These are phyloP conservation scores for Pitta sordida DNA, from an alignment of 2,113 vertebrate species.

Conservation along the genomic window DNA sequence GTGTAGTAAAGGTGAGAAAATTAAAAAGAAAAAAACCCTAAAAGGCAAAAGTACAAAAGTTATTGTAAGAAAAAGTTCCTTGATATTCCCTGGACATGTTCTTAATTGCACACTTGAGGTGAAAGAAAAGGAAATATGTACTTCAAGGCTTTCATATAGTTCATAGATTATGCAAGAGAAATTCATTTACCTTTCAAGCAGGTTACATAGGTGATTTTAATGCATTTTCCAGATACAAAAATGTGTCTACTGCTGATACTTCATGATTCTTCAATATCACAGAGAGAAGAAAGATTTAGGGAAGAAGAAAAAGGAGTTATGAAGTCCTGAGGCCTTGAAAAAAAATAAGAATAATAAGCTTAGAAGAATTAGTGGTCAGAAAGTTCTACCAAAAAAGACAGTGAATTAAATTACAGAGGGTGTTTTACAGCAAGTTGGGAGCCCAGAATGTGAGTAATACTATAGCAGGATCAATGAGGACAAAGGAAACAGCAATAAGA, in stretches of 20 bases:
- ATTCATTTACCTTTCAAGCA: neutral
- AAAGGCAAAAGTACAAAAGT: neutral
- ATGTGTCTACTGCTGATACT: neutral
- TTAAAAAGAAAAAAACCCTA: neutral
- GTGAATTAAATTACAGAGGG: neutral
- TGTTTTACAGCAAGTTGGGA: conserved; percentile 3
- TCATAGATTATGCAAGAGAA: neutral
- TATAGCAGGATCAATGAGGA: conserved; percentile 54
- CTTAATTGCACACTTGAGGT: neutral
- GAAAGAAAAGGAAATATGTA: neutral
- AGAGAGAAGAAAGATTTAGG: neutral
- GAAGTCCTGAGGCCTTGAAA: neutral
- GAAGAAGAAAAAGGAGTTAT: neutral
- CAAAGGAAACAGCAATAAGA: conserved; percentile 57
- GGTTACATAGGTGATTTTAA: neutral
- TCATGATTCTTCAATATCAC: neutral
- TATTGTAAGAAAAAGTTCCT: neutral
- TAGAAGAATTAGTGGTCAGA: conserved; percentile 13
- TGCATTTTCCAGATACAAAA: neutral
- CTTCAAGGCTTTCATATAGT: neutral
- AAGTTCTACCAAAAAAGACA: conserved; percentile 10
- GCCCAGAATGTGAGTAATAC: conserved; percentile 39
- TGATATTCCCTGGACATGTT: neutral
- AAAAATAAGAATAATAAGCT: neutral
- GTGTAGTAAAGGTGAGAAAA: neutral